Evolutionary conservation across 2,113 vertebrate genomes (phyloP).

Genomic region (Coreoperca whiteheadi): DNA sequence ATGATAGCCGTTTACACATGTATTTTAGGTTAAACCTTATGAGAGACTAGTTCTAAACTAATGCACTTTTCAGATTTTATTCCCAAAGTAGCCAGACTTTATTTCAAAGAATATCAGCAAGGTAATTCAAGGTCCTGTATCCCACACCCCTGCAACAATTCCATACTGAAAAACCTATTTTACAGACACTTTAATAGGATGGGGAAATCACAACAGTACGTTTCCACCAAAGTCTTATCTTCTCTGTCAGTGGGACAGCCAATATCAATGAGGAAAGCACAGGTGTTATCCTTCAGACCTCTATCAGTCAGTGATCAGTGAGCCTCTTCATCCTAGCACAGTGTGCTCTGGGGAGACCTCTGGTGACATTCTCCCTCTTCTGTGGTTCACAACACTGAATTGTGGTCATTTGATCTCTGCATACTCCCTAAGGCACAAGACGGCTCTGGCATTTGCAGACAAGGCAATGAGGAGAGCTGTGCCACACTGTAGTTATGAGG

Average conservation of each 20-base stretch:
- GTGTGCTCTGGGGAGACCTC: slow-evolving; percentile 37
- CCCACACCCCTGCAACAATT: background rate
- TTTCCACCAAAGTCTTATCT: slow-evolving; percentile 11
- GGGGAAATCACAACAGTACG: background rate
- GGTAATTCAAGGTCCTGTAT: slow-evolving; percentile 26
- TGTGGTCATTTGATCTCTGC: slow-evolving; percentile 60
- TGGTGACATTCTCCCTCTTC: slow-evolving; percentile 44
- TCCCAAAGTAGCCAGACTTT: background rate
- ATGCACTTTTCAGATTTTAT: slow-evolving; percentile 7
- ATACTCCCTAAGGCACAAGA: slow-evolving; percentile 50
- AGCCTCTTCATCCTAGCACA: slow-evolving; percentile 47
- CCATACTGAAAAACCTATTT: slow-evolving; percentile 2
- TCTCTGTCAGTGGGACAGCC: background rate
- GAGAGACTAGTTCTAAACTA: background rate
- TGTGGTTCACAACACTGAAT: slow-evolving; percentile 54
- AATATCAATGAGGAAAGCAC: slow-evolving; percentile 24
- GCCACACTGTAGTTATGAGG: slow-evolving; percentile 20
- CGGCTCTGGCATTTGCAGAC: slow-evolving; percentile 62
- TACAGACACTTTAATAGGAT: slow-evolving; percentile 1
- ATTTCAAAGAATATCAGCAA: slow-evolving; percentile 19
- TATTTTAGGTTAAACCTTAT: background rate
- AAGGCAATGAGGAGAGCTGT: slow-evolving; percentile 25
- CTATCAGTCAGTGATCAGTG: slow-evolving; percentile 51
- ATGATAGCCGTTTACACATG: slow-evolving; percentile 15
- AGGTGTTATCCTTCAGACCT: slow-evolving; percentile 49